These are phyloP conservation scores for Notodonta dromedarius DNA, from an alignment of 2,888 invertebrate species.

Conservation along the genomic window DNA sequence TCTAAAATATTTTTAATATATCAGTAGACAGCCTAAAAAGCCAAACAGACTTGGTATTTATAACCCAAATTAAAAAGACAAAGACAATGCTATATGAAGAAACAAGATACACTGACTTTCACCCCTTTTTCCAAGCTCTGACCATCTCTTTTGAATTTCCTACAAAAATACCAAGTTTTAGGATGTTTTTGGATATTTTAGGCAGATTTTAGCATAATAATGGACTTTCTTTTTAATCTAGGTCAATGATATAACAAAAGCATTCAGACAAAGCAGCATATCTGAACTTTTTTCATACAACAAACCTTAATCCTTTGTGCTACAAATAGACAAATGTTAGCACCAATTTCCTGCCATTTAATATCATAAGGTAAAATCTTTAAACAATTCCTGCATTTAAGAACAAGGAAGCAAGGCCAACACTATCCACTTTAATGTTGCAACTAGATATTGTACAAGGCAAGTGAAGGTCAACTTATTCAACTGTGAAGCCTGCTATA, in stretches of 20 bases:
- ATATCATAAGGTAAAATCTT: conserved; percentile 1
- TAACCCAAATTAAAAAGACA: too few relatives aligned
- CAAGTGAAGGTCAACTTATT: conserved; percentile 44
- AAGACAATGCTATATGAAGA: too few relatives aligned
- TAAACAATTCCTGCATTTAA: conserved; percentile 10
- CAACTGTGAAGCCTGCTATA: conserved; percentile 34
- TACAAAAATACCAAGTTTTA: too few relatives aligned
- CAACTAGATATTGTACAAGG: conserved; percentile 29
- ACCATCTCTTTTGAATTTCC: too few relatives aligned
- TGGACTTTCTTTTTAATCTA: conserved; percentile 8
- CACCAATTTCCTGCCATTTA: conserved; percentile 12
- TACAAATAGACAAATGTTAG: background rate
- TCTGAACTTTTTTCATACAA: background rate
- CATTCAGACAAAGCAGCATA: background rate
- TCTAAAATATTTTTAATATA: conserved; percentile 20
- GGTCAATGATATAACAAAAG: conserved; percentile 2
- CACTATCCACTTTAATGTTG: conserved; percentile 32
- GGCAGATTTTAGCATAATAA: background rate
- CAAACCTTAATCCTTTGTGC: background rate
- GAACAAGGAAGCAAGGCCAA: conserved; percentile 33
- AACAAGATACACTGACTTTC: too few relatives aligned
- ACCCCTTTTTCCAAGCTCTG: too few relatives aligned
- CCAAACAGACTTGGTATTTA: too few relatives aligned
- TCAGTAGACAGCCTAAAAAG: background rate
- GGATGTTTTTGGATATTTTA: too few relatives aligned